Evolutionary conservation across 2,113 vertebrate genomes (phyloP).

Genomic region (Phoxinus phoxinus): DNA sequence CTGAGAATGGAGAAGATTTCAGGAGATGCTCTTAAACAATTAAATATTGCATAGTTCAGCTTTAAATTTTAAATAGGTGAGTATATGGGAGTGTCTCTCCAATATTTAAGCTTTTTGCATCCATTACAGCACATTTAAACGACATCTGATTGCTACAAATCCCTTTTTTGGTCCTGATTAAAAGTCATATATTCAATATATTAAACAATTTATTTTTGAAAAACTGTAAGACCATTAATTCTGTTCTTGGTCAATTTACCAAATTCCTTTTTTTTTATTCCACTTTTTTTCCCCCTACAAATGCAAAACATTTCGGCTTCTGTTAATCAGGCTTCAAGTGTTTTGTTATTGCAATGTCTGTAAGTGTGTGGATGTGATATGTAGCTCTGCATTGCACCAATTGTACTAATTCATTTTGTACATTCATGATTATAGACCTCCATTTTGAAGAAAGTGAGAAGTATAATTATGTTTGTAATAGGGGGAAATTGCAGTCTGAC

Average conservation of each 20-base stretch:
- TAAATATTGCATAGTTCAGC: background rate
- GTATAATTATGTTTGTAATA: constrained; percentile 13
- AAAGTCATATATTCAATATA: background rate
- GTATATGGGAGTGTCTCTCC: background rate
- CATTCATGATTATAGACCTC: constrained; percentile 5
- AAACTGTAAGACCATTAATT: background rate
- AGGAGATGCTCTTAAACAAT: background rate
- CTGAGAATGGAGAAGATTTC: constrained; percentile 52
- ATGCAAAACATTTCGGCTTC: background rate
- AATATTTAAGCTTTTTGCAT: background rate
- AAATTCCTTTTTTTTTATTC: background rate
- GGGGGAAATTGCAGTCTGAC: background rate
- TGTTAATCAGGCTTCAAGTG: constrained; percentile 24
- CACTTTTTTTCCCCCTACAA: constrained; percentile 4
- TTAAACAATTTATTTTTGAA: background rate
- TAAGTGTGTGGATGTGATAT: background rate
- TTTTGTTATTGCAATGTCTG: background rate
- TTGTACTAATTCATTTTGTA: constrained; percentile 12
- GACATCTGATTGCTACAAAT: background rate
- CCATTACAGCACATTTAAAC: constrained; percentile 17
- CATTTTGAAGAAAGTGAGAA: background rate
- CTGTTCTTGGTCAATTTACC: background rate
- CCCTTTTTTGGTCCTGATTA: background rate
- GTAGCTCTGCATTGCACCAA: constrained; percentile 25
- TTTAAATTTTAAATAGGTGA: constrained; percentile 9